These are phyloP conservation scores for Dryocosmus kuriphilus DNA, from an alignment of 2,888 invertebrate species.

Conservation along the genomic window DNA sequence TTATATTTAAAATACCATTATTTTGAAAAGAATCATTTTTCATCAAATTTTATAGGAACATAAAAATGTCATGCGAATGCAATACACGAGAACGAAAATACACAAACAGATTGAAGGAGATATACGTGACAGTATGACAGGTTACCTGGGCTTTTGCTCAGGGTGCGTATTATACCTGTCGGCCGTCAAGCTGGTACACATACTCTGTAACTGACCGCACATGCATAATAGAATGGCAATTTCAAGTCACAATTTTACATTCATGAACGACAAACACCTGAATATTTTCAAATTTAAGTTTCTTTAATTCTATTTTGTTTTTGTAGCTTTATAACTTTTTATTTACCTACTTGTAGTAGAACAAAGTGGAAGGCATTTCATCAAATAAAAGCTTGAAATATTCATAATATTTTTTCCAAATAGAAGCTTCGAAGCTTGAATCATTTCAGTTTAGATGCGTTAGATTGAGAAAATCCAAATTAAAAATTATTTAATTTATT, in stretches of 20 bases:
- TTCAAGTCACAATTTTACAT: not conserved
- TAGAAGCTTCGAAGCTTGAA: too few relatives aligned
- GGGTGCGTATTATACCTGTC: not conserved
- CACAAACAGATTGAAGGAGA: conserved; percentile 15
- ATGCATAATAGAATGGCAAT: conserved; percentile 15
- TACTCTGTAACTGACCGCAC: not conserved
- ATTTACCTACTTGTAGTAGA: too few relatives aligned
- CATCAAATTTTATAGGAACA: not conserved
- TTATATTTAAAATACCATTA: not conserved
- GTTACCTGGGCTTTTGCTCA: conserved; percentile 29
- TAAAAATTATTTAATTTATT: too few relatives aligned
- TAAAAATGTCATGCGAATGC: not conserved
- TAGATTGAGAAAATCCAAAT: too few relatives aligned
- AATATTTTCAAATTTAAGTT: too few relatives aligned
- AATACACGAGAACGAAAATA: conserved; percentile 16
- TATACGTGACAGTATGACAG: conserved; percentile 19
- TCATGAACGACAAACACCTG: too few relatives aligned
- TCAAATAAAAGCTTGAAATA: too few relatives aligned
- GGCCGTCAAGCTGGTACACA: conserved; percentile 12
- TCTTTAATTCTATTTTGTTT: too few relatives aligned
- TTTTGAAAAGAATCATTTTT: not conserved
- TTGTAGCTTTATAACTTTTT: too few relatives aligned
- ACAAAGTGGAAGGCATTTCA: too few relatives aligned
- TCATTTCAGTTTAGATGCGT: too few relatives aligned
- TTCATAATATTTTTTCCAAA: too few relatives aligned